Conservation (phyloP, 2,113 vertebrate species). For the Ia io region DNA sequence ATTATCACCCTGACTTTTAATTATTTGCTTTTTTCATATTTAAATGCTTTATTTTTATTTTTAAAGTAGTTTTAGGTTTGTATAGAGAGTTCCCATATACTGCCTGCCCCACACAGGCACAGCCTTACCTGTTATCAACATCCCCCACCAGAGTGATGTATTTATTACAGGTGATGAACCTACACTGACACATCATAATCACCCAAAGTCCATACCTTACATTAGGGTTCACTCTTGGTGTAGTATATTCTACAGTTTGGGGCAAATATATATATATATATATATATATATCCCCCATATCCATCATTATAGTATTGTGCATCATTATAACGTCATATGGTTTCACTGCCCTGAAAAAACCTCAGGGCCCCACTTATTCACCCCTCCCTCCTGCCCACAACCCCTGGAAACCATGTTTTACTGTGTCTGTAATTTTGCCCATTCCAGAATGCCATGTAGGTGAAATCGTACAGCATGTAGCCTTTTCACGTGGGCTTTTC, state of each 20-base stretch:
- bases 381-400: neutral
- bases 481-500: neutral
- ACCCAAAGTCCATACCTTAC: neutral
- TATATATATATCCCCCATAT: too few relatives aligned
- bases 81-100: neutral
- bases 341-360: neutral
- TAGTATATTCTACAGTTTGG: neutral
- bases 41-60: neutral
- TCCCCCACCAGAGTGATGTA: neutral
- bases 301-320: too few relatives aligned
- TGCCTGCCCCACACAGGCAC: too few relatives aligned
- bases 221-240: neutral
- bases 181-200: neutral
- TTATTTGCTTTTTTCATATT: neutral
- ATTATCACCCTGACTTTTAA: neutral
- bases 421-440: neutral
- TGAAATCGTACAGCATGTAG: neutral
- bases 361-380: neutral
- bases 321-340: neutral
- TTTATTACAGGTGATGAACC: neutral
- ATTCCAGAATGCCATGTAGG: neutral
- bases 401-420: neutral
- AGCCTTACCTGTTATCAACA: neutral
- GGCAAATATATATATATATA: neutral
- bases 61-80: neutral